These are phyloP conservation scores for Genyomyrus donnyi DNA, from an alignment of 2,113 vertebrate genomes.

Conservation along the genomic window DNA sequence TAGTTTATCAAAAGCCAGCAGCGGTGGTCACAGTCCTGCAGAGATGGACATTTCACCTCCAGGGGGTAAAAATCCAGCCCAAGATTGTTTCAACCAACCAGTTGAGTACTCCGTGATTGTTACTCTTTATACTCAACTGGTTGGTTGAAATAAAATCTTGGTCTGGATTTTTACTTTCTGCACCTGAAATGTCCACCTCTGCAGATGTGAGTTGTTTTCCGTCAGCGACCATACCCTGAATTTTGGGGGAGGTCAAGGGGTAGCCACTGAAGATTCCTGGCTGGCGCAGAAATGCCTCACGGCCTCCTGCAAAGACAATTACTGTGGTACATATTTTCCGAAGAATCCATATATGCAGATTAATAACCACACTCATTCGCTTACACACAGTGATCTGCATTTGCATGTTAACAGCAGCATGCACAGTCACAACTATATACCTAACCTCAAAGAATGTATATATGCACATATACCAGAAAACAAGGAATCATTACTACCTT, in stretches of 20 bases:
- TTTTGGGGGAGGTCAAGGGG: slow-evolving; percentile 39
- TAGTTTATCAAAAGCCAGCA: background rate
- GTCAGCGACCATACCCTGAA: slow-evolving; percentile 28
- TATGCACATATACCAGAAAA: background rate
- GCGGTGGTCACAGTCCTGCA: background rate
- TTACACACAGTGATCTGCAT: background rate
- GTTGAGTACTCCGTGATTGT: background rate
- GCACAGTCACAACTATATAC: background rate
- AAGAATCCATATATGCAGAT: background rate
- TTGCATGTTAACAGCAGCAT: no score
- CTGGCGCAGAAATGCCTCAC: slow-evolving; percentile 35
- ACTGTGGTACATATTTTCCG: background rate
- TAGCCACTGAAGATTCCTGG: slow-evolving; percentile 40
- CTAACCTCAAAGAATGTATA: background rate
- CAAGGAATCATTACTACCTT: background rate
- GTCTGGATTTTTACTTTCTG: background rate
- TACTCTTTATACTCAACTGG: background rate
- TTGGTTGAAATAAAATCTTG: background rate
- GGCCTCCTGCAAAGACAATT: slow-evolving; percentile 29
- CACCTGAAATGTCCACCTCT: background rate
- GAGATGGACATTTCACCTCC: background rate
- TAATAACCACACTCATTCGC: background rate
- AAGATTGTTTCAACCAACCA: background rate
- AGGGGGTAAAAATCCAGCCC: background rate
- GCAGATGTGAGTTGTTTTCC: background rate